phyloP scores from a whole-genome alignment of 2,888 invertebrate genomes.

The Amblyjoppa proteus region DNA sequence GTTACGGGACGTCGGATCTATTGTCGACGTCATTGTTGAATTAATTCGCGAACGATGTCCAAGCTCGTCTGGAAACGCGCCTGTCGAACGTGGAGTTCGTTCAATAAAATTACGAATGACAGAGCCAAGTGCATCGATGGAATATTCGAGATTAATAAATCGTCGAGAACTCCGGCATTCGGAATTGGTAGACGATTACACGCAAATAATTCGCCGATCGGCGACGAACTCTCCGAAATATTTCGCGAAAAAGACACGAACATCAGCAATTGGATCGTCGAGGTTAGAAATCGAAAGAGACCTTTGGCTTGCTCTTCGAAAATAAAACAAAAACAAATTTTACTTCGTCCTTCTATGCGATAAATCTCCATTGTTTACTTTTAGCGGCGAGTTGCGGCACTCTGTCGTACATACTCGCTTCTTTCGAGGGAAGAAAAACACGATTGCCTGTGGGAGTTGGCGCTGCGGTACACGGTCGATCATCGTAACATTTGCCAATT shows the following conservation, averaged over 20 bases:
- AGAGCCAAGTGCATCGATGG: background rate
- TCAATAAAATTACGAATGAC: conserved; percentile 26
- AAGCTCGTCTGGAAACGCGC: conserved; percentile 34
- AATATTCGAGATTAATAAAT: conserved; percentile 21
- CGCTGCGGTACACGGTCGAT: conserved; percentile 84
- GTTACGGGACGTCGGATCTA: background rate
- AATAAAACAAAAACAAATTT: background rate
- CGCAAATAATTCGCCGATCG: conserved; percentile 49
- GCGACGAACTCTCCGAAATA: conserved; percentile 79
- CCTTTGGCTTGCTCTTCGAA: background rate
- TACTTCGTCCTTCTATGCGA: background rate
- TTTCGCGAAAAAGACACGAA: conserved; percentile 80
- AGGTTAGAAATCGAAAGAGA: conserved; percentile 75
- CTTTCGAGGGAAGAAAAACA: conserved; percentile 80
- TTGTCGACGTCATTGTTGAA: background rate
- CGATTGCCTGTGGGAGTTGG: conserved; percentile 83
- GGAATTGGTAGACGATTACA: background rate
- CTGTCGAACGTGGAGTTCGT: conserved; percentile 17
- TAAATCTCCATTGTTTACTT: conserved; percentile 68
- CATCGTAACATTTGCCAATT: conserved; percentile 82
- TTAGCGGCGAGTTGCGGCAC: conserved; percentile 82
- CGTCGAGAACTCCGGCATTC: background rate
- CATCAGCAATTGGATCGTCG: conserved; percentile 83
- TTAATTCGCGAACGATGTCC: conserved; percentile 29
- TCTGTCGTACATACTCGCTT: conserved; percentile 81